Evolutionary conservation across 2,113 vertebrate species (phyloP).

Genomic region (Cervus canadensis): DNA sequence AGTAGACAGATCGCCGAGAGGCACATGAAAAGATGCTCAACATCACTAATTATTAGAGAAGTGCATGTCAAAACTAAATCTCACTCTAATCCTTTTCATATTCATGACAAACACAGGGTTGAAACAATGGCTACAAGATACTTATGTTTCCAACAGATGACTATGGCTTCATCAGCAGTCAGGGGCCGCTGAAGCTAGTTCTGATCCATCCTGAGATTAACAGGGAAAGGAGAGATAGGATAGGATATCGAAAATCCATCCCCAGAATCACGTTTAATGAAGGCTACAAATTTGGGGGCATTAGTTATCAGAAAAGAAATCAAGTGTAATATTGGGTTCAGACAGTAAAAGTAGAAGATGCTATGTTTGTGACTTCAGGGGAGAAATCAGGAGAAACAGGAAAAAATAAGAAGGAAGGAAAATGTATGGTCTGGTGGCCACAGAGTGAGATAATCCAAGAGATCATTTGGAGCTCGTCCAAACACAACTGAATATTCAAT

Average conservation of each 20-base stretch:
- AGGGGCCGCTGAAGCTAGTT: neutral
- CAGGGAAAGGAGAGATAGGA: neutral
- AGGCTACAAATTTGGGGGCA: neutral
- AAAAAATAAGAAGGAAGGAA: neutral
- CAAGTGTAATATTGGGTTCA: neutral
- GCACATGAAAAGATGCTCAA: neutral
- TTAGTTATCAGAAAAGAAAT: neutral
- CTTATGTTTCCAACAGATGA: neutral
- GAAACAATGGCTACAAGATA: neutral
- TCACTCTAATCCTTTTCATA: neutral
- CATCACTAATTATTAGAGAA: neutral
- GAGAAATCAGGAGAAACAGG: neutral
- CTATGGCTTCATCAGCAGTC: neutral
- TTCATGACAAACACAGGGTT: neutral
- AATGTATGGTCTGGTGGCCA: too few species aligned
- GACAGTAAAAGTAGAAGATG: neutral
- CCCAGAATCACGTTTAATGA: neutral
- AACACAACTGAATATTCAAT: neutral
- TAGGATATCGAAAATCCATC: neutral
- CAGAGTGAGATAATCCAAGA: neutral
- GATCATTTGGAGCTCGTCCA: neutral
- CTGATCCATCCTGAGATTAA: neutral
- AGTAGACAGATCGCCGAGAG: neutral
- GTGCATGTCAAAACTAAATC: neutral
- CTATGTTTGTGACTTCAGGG: neutral